Percentiles rank a stretch among this genome's conserved stretches.
Evolutionary conservation across 2,797 vertebrate species (phyloP).

Genomic region (Diceros bicornis): DNA sequence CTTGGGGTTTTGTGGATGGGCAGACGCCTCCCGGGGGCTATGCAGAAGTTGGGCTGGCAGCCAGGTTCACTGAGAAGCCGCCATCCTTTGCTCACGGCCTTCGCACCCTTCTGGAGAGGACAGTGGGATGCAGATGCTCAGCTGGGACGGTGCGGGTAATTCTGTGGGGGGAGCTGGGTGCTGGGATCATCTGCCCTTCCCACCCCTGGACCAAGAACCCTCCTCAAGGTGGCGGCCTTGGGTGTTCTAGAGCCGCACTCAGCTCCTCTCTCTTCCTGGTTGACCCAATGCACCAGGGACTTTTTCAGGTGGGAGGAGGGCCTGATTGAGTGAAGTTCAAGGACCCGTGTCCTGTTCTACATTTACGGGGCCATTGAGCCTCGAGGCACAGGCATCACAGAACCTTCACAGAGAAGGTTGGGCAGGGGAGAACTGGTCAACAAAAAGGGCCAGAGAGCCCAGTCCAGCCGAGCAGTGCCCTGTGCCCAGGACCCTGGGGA

Average conservation of each 20-base stretch:
- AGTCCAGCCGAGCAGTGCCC: background rate
- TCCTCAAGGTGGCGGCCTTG: background rate
- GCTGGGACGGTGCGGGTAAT: background rate
- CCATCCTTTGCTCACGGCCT: background rate
- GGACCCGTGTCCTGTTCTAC: background rate
- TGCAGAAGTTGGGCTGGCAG: fast-evolving
- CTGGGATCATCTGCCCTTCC: background rate
- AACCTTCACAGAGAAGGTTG: background rate
- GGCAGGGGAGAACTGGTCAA: background rate
- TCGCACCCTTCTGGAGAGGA: fast-evolving
- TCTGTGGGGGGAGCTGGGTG: background rate
- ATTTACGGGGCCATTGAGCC: background rate
- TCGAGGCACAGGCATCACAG: background rate
- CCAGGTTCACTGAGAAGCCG: background rate
- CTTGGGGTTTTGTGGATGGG: background rate
- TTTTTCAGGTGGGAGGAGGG: background rate
- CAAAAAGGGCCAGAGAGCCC: background rate
- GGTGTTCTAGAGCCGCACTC: background rate
- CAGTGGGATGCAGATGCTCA: background rate
- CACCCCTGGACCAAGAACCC: no score
- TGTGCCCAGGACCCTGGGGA: background rate
- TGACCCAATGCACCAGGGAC: background rate
- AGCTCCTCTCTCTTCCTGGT: background rate
- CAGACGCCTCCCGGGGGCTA: background rate
- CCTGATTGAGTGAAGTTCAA: background rate